phyloP scores from a whole-genome alignment of 2,888 invertebrate genomes.

The Frankliniella intonsa region DNA sequence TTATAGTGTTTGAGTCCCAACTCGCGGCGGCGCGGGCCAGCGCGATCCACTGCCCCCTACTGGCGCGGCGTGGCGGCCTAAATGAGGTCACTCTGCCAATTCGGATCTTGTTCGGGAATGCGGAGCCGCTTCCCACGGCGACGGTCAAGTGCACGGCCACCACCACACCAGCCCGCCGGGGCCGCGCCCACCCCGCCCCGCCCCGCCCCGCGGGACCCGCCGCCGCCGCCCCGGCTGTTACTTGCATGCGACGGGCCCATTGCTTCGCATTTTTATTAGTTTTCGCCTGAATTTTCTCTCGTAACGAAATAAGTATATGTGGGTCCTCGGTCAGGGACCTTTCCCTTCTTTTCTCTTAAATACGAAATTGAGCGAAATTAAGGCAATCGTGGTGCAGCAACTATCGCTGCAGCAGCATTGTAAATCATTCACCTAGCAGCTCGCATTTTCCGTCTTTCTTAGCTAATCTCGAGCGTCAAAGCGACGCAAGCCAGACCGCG shows the following conservation, averaged over 20 bases:
- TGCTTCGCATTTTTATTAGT: not conserved
- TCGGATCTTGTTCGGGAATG: constrained; percentile 26
- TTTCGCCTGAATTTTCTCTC: not conserved
- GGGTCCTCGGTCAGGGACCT: not conserved
- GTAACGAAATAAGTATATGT: too few species aligned
- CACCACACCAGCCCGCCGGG: not conserved
- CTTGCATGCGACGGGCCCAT: not conserved
- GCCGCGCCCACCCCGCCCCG: not conserved
- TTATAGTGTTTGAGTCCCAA: too few species aligned
- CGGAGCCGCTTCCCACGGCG: not conserved
- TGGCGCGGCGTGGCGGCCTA: not conserved
- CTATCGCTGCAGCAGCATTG: too few species aligned
- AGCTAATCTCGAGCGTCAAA: too few species aligned
- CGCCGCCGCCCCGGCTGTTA: not conserved
- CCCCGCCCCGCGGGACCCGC: not conserved
- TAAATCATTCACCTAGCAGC: not conserved
- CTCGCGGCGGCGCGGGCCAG: too few species aligned
- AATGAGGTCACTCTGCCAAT: constrained; percentile 16
- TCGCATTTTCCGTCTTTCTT: too few species aligned
- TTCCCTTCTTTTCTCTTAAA: not conserved
- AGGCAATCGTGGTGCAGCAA: not conserved
- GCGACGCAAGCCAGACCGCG: too few species aligned
- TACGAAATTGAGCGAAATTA: not conserved
- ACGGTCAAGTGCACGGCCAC: not conserved
- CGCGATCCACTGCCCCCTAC: too few species aligned